Evolutionary conservation across 2,113 vertebrate species (phyloP).

Genomic region (Solea senegalensis): DNA sequence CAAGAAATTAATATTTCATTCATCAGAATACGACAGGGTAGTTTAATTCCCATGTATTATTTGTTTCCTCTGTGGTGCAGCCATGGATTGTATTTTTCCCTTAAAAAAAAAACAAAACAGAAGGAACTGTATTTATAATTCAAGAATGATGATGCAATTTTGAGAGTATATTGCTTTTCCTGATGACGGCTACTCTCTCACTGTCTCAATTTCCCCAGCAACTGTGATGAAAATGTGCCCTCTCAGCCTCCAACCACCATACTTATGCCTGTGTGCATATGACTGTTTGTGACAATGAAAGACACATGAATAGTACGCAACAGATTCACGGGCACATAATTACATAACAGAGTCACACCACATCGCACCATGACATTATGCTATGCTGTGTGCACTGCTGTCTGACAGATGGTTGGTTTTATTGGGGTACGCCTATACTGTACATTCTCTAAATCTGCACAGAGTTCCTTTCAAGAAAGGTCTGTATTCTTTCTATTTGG

Average conservation of each 20-base stretch:
- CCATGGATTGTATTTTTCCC: constrained; percentile 33
- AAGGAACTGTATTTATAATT: constrained; percentile 64
- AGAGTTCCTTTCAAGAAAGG: not conserved
- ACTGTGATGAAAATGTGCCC: constrained; percentile 36
- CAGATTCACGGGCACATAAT: not conserved
- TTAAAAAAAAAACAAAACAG: constrained; percentile 63
- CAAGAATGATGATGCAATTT: constrained; percentile 73
- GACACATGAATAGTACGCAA: constrained; percentile 1
- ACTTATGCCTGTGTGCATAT: constrained; percentile 11
- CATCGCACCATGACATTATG: not conserved
- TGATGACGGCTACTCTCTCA: constrained; percentile 62
- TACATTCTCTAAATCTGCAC: not conserved
- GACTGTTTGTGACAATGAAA: constrained; percentile 17
- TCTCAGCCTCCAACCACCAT: constrained; percentile 16
- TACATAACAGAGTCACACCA: not conserved
- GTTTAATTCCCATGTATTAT: constrained; percentile 7
- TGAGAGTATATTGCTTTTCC: constrained; percentile 67
- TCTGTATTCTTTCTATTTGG: not conserved
- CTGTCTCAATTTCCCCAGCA: constrained; percentile 50
- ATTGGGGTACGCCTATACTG: not conserved
- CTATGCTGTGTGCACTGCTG: not conserved
- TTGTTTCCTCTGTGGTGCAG: constrained; percentile 3
- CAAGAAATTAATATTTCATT: constrained; percentile 23
- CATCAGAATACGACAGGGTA: constrained; percentile 12
- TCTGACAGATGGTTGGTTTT: not conserved